These are phyloP conservation scores for Musca domestica DNA, from an alignment of 1,140 invertebrate species.

Conservation along the genomic window DNA sequence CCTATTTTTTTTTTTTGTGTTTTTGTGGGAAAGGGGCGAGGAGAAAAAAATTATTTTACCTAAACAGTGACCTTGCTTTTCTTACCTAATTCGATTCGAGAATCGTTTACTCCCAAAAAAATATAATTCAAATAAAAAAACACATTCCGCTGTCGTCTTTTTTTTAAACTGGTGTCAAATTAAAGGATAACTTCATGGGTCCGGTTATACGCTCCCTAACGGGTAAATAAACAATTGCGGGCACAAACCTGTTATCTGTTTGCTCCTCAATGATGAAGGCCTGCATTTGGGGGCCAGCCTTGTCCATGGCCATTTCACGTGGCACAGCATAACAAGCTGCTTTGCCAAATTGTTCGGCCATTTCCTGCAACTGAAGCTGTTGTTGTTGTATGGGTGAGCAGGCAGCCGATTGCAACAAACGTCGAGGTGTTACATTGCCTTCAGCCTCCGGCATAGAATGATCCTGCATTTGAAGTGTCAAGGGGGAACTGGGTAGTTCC, in stretches of 20 bases:
- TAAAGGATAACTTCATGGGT: slow-evolving; percentile 83
- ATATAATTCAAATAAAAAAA: not conserved
- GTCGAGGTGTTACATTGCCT: no score
- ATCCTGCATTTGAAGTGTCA: not conserved
- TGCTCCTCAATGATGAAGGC: slow-evolving; percentile 39
- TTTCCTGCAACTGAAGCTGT: slow-evolving; percentile 23
- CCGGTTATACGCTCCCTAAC: slow-evolving; percentile 79
- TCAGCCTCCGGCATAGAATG: no score
- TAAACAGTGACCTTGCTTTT: not conserved
- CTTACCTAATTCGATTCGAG: not conserved
- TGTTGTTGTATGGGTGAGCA: slow-evolving; percentile 38
- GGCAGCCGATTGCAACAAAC: slow-evolving; percentile 26
- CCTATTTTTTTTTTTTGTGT: not conserved
- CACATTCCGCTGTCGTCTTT: not conserved
- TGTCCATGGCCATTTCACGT: slow-evolving; percentile 13
- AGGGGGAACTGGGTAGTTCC: not conserved
- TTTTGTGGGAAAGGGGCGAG: not conserved
- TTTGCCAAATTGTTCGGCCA: slow-evolving; percentile 42
- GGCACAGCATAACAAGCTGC: slow-evolving; percentile 43
- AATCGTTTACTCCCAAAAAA: not conserved
- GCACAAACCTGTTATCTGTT: slow-evolving; percentile 65
- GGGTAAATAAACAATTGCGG: slow-evolving; percentile 88
- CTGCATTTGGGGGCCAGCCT: slow-evolving; percentile 46
- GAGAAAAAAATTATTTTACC: not conserved
- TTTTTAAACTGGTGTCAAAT: slow-evolving; percentile 83